Conservation (phyloP, 2,797 vertebrate species). For the Sebastes kiyomatsui region DNA sequence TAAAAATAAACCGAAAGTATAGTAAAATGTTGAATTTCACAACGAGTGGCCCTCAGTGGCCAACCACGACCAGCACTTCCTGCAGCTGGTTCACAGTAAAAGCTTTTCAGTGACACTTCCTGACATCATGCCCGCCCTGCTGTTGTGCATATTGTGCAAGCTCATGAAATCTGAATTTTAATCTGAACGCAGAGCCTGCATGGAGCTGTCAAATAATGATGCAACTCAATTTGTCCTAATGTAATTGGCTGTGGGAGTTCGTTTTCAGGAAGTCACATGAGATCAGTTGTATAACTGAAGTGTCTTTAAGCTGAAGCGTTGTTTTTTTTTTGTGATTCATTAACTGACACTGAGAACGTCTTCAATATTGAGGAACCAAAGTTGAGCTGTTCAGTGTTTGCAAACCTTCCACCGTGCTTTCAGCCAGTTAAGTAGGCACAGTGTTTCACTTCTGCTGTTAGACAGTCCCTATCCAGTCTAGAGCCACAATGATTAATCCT, state of each 20-base stretch:
- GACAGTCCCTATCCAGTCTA: background rate
- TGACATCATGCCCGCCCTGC: background rate
- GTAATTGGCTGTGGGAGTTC: background rate
- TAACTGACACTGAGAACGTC: background rate
- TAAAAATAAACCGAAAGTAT: background rate
- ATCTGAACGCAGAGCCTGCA: slow-evolving; percentile 6
- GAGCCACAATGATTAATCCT: fast-evolving
- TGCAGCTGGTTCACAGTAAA: background rate
- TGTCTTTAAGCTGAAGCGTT: background rate
- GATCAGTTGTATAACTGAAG: background rate
- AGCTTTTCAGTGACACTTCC: background rate
- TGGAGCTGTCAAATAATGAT: background rate
- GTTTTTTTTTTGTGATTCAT: background rate
- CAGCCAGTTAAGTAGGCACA: background rate
- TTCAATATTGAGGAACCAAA: background rate
- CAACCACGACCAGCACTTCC: background rate
- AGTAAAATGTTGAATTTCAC: background rate
- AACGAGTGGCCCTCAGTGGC: background rate
- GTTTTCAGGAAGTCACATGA: background rate
- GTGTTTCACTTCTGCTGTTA: background rate
- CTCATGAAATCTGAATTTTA: slow-evolving; percentile 17
- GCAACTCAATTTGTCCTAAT: background rate
- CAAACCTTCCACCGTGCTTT: background rate
- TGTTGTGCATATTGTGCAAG: slow-evolving; percentile 6
- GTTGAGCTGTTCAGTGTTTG: background rate